These are phyloP conservation scores for Penaeus monodon DNA, from an alignment of 2,888 invertebrate species.

Conservation along the genomic window DNA sequence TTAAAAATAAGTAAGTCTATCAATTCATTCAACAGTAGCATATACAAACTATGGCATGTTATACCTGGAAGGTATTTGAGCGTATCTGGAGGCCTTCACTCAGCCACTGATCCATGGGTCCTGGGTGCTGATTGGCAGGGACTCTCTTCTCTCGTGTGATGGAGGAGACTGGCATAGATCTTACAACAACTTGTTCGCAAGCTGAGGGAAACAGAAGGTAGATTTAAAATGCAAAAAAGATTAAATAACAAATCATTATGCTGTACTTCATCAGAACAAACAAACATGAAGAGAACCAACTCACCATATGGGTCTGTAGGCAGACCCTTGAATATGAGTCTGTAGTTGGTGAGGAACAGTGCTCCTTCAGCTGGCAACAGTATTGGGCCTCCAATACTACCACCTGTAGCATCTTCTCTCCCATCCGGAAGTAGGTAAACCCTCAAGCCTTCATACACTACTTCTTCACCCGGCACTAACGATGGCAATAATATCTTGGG, in stretches of 20 bases:
- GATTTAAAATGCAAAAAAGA: too few species aligned
- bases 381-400: conserved; percentile 76
- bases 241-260: too few species aligned
- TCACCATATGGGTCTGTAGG: conserved; percentile 94
- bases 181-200: conserved; percentile 92
- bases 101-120: conserved; percentile 83
- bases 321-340: conserved; percentile 94
- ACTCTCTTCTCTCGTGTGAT: conserved; percentile 95
- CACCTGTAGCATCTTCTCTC: conserved; percentile 74
- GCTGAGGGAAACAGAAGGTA: conserved; percentile 73
- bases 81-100: conserved; percentile 93
- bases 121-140: conserved; percentile 81
- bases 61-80: conserved; percentile 92
- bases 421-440: conserved; percentile 93
- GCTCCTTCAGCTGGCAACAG: conserved; percentile 96
- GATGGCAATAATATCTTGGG: conserved; percentile 93
- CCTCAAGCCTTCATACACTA: conserved; percentile 84
- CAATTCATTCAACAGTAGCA: too few species aligned
- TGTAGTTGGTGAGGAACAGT: conserved; percentile 95
- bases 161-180: conserved; percentile 92
- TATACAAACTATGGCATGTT: neutral
- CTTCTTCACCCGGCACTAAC: conserved; percentile 88
- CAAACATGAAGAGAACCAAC: conserved; percentile 65
- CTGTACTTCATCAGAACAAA: neutral
- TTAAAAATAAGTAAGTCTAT: neutral